Base-by-base conservation (phyloP, 1,140 invertebrate genomes). In the Aphis gossypii region DNA sequence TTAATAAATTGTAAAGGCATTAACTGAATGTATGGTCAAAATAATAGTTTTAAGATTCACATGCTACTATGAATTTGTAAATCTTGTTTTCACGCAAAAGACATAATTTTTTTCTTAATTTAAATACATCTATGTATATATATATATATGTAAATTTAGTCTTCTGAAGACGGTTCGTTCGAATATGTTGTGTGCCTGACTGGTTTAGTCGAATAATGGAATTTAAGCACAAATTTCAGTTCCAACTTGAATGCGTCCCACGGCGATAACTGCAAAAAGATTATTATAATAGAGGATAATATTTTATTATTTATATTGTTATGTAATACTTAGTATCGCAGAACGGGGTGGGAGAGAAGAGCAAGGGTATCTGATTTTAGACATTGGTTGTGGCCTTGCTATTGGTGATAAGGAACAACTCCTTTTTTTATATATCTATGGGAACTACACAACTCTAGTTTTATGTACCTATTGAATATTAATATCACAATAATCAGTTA, bases 151-250 rank as follows among this genome's bases (percentile, higher is more conserved):
- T n/a, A n/a, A 76, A 76, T 76, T 87, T 87, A 87, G 44, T 21
- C 5, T 87, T 87, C 86, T 25, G 46, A 46, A 48, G 51, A 25
- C 14, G 9, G 41, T 35, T 92, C 68, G 1, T 83, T 46, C 21
- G 35, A 83, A 25, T 83, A 38, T 54, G 41, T 68, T 4, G 82
- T 93, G 38, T 93, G 84, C 94, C 94, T 95, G 0, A 95, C 95
- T 11, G 95, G 95, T 94, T 96, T 95, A 1, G 97, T 97, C 51
- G 97, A 97, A 1, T 97, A 97, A 51, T 96, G 97, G 94, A 97
- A 98, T 94, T 96, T 96, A 0, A 97, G 94, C 7, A 97, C 97
- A 94, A 98, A 98, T 94, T 96, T 97, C 25, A 98, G 94, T 94
- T 98, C 98, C 94, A 97, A 96, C 30, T 96, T 95, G 11, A 98